Evolutionary conservation across 2,797 vertebrate species (phyloP), one percentile per base, ranked within the genome.

Genomic region (Lagodon rhomboides): DNA sequence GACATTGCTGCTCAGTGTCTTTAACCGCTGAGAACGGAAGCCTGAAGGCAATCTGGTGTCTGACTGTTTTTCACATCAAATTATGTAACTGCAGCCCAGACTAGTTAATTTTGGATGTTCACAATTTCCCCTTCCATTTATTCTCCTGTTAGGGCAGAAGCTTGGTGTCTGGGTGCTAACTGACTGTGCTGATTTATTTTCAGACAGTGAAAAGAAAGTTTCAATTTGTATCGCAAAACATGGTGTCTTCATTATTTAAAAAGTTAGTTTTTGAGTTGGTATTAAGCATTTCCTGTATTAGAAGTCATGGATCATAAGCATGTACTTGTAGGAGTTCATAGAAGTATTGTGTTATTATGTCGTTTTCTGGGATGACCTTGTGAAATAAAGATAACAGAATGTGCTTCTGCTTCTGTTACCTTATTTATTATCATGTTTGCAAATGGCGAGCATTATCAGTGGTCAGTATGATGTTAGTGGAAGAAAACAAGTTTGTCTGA

Each of bases 1-100:
- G 62, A 63, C 22, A 62, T 56, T 41, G 23, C 46, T 17, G 53
- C 46, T 75, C 71, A 41, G 51, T 68, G 41, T 68, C 73, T 76
- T 81, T 73, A 78, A 68, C 56, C 30, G 27, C 12, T 16, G 20
- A 61, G 66, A 41, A 34, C 11, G 70, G 55, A 46, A 38, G 22
- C 30, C 65, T 20, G 30, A 62, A 81, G 46, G 60, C 66, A 70
- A 49, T 68, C 38, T 51, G 17, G 80, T 60, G 18, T 85, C 62
- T 50, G 25, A 8, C 20, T 38, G 38, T 75, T 68, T 75, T 56
- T 67, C 44, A 62, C 25, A 70, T 82, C 16, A 65, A 17, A 49
- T 75, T 5, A 50, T 51, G 34, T 50, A 55, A 13, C 30, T 53
- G 20, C 46, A 58, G 51, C 59, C 8, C 17, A 43, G n/a, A 62